Evolutionary conservation across 2,797 vertebrate genomes (phyloP), one percentile per base, ranked within the genome.

Genomic region (Rhynchotus rufescens): DNA sequence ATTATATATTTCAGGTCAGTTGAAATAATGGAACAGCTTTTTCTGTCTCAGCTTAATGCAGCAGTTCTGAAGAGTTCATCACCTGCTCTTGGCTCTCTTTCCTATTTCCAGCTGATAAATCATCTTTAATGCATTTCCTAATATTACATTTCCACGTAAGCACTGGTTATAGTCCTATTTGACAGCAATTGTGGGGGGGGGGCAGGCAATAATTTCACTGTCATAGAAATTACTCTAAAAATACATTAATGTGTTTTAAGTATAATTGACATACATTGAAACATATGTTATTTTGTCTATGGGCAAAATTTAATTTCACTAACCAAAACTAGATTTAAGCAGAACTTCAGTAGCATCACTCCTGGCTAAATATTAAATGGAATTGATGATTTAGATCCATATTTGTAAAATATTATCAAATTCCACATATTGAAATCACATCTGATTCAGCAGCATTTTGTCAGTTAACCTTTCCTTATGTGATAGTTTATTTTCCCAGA

Each of bases 41-140:
- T 96, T 94, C 93, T 96, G 91, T 94, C 93, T 96, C 84, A 83
- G 93, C 90, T 96, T 94, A 94, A 95, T 95, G 91, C 95, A 95
- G 84, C 61, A 52, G 79, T 96, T 96, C 93, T 96, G 93, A 96
- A 93, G 92, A 94, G 94, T 96, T 96, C 91, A 94, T 96, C 96
- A 93, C 95, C 92, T 94, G 91, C 88, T 93, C 76, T 94, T 96
- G 91, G 88, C 93, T 96, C 88, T 80, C 90, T 94, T 96, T 96
- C 91, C 90, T 95, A 87, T 96, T 96, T 93, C 88, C 94, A 96
- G 91, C 73, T 94, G 90, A 91, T 96, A 96, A 96, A 95, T 96
- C 91, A 92, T 92, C 90, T 93, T 94, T 96, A 96, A 96, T 94
- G 92, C 92, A 82, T 91, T 93, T 93, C 82, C 80, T 94, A 92